Evolutionary conservation across 2,888 invertebrate species (phyloP), one percentile per base, ranked within the genome.

Genomic region (Actias luna): DNA sequence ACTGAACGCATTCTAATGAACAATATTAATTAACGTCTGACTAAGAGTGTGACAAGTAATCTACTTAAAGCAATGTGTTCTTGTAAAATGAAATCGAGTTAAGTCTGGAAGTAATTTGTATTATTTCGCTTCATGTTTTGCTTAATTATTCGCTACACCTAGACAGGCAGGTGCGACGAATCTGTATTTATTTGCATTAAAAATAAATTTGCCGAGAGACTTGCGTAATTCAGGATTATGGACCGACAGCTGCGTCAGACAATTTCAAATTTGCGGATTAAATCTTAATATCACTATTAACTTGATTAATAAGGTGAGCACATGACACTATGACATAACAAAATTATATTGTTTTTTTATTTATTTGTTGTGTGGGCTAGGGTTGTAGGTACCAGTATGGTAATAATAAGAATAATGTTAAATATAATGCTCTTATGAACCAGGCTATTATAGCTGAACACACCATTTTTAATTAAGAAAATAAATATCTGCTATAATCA

Each of bases 101-200:
- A 85, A 86, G 85, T 85, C 85, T 81, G 82, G 70, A 83, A 88
- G 86, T 85, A 87, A 88, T 88, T 88, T 87, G 83, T 87, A 89
- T 88, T 87, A 88, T 87, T 87, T 86, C 84, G 84, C 86, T 87
- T 80, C 84, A 85, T 85, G 85, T 85, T 87, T 82, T 78, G 84
- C 87, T 87, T 88, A 89, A 89, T 89, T 88, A 88, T 87, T 82
- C 86, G 84, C 80, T 82, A 85, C 86, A 87, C 79, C 84, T 82
- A 86, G 87, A 84, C 85, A 78, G 83, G 83, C 89, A 89, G 89
- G 89, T 89, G 90, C 86, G 87, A 88, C 84, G 83, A 88, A 85
- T 84, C 88, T 89, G 88, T 89, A 89, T 89, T 89, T 89, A 88
- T 89, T 89, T 89, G 89, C 88, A 89, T 89, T 87, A 88, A 89